A percentile compares a stretch with the other conserved stretches of the same genome.
phyloP scores from a whole-genome alignment of 2,797 vertebrate genomes.

The Tangara arthus region DNA sequence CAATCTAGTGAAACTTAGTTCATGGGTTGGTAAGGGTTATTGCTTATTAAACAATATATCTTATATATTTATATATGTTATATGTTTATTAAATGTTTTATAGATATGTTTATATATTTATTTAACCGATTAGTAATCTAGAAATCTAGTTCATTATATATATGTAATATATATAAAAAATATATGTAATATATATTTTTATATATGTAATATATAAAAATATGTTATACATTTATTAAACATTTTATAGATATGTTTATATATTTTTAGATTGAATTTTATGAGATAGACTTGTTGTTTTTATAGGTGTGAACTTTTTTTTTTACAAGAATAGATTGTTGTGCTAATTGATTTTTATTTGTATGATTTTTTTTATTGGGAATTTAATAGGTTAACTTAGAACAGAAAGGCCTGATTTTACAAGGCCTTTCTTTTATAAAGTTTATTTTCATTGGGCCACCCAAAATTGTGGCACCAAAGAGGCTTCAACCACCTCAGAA shows the following conservation, averaged over 20 bases:
- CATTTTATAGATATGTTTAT: background rate
- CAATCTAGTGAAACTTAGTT: no score
- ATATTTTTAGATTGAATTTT: background rate
- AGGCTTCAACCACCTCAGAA: background rate
- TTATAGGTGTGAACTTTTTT: background rate
- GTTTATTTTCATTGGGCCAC: background rate
- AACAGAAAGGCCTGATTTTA: background rate
- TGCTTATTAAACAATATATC: background rate
- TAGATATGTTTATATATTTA: no score
- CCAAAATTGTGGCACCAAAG: background rate
- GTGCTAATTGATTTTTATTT: background rate
- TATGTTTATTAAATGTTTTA: no score
- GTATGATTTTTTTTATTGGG: background rate
- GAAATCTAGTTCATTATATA: no score
- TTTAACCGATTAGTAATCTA: no score
- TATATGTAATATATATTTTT: no score
- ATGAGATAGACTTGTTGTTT: background rate
- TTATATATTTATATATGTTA: background rate
- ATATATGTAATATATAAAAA: no score
- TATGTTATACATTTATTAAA: background rate
- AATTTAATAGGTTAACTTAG: background rate
- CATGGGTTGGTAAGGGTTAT: background rate
- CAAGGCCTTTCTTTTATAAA: background rate
- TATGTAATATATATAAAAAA: no score
- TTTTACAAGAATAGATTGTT: no score